phyloP scores from a whole-genome alignment of 2,888 invertebrate genomes.

The Tuberolachnus salignus region DNA sequence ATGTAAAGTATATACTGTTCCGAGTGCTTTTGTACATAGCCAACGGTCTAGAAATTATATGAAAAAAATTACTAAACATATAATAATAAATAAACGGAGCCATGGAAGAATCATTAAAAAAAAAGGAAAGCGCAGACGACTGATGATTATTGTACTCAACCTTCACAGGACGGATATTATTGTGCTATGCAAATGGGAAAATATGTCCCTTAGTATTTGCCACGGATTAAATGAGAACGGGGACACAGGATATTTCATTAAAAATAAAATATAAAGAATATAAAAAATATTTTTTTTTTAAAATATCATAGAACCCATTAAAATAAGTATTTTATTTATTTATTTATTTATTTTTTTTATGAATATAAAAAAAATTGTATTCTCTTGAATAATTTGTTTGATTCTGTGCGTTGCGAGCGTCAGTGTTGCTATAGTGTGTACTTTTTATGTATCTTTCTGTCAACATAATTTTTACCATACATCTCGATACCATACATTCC shows the following conservation, averaged over 20 bases:
- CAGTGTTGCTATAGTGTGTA: no score
- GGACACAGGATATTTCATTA: conserved; percentile 44
- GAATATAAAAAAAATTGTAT: not conserved
- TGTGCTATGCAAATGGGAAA: conserved; percentile 44
- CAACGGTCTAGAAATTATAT: conserved; percentile 48
- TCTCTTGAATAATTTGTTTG: not conserved
- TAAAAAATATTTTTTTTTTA: conserved; percentile 4
- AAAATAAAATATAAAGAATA: conserved; percentile 40
- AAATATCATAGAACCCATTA: conserved; percentile 22
- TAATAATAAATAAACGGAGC: conserved; percentile 53
- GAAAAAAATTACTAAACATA: conserved; percentile 29
- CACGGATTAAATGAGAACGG: conserved; percentile 40
- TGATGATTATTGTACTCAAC: conserved; percentile 53
- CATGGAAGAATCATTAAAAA: conserved; percentile 50
- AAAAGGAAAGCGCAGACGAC: conserved; percentile 34
- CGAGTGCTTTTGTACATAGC: conserved; percentile 39
- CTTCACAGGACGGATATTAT: conserved; percentile 27
- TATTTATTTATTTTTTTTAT: conserved; percentile 10
- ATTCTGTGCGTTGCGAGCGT: no score
- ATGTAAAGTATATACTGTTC: conserved; percentile 52
- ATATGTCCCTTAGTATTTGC: conserved; percentile 38
- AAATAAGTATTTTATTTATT: conserved; percentile 33
- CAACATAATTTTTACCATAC: no score
- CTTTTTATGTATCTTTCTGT: no score
- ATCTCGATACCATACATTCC: no score